A percentile compares a stretch with the other conserved stretches of the same genome.
Conservation (phyloP, 2,888 invertebrate genomes). For the Tiliacea aurago region DNA sequence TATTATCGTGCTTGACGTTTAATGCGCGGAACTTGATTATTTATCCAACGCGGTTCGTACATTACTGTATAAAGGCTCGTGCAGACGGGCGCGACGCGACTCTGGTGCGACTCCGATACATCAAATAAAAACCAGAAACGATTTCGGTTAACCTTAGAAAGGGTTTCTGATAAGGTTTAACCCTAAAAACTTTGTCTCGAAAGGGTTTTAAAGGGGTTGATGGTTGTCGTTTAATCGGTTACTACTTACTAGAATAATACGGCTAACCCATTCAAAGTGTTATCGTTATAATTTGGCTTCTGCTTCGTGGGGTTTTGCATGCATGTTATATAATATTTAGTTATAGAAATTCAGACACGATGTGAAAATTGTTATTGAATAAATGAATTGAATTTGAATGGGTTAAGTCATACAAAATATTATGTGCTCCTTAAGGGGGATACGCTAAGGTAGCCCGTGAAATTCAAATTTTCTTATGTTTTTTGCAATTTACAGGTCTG, state of each 20-base stretch:
- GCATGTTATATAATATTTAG: no score
- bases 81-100: no score
- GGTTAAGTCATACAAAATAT: no score
- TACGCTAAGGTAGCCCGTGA: no score
- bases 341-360: no score
- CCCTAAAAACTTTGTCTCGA: not conserved
- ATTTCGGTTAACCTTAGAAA: not conserved
- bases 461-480: no score
- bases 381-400: no score
- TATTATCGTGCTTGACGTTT: slow-evolving; percentile 58
- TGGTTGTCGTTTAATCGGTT: not conserved
- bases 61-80: slow-evolving; percentile 19
- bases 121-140: not conserved
- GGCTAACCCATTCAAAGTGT: not conserved
- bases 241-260: not conserved
- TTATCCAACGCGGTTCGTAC: slow-evolving; percentile 27
- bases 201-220: not conserved
- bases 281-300: slow-evolving; percentile 1
- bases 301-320: no score
- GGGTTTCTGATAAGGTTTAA: not conserved
- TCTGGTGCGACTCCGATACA: no score
- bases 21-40: slow-evolving; percentile 51
- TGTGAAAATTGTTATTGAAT: no score
- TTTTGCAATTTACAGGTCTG: no score
- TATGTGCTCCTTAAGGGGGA: no score